Evolutionary conservation across 1,140 invertebrate species (phyloP), one percentile per base, ranked within the genome.

Genomic region (Stegodyphus mimosarum): DNA sequence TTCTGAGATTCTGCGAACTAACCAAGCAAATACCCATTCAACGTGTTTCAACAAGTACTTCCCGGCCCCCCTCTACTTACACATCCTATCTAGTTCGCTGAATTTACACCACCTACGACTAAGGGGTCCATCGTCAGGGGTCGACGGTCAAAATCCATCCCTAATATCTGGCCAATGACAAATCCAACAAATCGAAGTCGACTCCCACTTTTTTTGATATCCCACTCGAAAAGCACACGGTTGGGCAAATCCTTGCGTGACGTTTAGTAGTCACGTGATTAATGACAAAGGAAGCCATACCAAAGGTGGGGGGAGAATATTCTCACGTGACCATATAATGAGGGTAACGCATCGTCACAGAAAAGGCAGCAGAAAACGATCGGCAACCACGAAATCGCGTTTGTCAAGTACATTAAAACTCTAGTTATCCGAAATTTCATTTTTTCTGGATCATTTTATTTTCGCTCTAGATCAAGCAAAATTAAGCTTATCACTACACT

Each of bases 181-280:
- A 63, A 17, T 33, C 33, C 33, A 1, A 33, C 13, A 63, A 15
- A 18, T 49, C 48, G 49, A 76, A 64, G 74, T 76, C 33, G 53
- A 76, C 74, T 76, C 74, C 74, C 74, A 76, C 74, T 76, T 33
- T 33, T n/a, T 33, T 33, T 33, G 33, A 33, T 33, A 33, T 33
- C 33, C 33, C 33, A 33, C 33, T 33, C 33, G 55, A 15, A 11
- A 64, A 50, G 55, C 74, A 64, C 74, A 76, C 60, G 74, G 74
- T 76, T 78, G 76, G 76, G 33, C 69, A 53, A 78, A 52, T 64
- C 64, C 76, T 78, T 53, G 76, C 76, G 76, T 78, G 76, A 78
- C 76, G 76, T 33, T 33, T 33, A 33, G 33, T 33, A 33, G 33
- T 76, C 74, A 76, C 74, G 74, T 76, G 74, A 76, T 66, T 48